phyloP scores from a whole-genome alignment of 2,888 invertebrate species.

The Lasius platythorax region DNA sequence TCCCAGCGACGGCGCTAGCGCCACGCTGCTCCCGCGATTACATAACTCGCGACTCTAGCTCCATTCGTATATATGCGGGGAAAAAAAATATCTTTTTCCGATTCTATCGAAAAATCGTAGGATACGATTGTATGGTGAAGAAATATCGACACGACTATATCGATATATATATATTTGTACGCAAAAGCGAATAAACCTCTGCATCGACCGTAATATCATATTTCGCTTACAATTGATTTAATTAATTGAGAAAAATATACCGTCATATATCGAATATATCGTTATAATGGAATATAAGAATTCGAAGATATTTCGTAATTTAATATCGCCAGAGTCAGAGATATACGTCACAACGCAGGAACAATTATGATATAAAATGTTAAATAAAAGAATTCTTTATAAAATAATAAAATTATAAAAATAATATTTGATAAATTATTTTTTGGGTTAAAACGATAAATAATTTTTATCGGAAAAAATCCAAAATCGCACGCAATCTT shows the following conservation, averaged over 20 bases:
- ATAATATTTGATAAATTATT: background rate
- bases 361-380: background rate
- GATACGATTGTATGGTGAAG: no score
- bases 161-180: background rate
- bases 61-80: no score
- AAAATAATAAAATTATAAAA: background rate
- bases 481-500: background rate
- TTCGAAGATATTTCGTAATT: background rate
- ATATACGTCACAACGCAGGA: background rate
- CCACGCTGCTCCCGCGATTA: constrained; percentile 47
- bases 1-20: constrained; percentile 64
- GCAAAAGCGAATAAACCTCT: background rate
- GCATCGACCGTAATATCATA: background rate
- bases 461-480: background rate
- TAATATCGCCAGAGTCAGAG: background rate
- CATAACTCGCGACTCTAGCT: background rate
- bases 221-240: background rate
- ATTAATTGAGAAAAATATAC: background rate
- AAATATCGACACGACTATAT: background rate
- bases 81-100: no score
- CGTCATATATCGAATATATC: background rate
- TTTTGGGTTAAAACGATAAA: background rate
- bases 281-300: background rate
- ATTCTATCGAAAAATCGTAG: no score
- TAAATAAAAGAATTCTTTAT: background rate